Evolutionary conservation across 2,113 vertebrate genomes (phyloP).

Genomic region (Stictonetta naevosa): DNA sequence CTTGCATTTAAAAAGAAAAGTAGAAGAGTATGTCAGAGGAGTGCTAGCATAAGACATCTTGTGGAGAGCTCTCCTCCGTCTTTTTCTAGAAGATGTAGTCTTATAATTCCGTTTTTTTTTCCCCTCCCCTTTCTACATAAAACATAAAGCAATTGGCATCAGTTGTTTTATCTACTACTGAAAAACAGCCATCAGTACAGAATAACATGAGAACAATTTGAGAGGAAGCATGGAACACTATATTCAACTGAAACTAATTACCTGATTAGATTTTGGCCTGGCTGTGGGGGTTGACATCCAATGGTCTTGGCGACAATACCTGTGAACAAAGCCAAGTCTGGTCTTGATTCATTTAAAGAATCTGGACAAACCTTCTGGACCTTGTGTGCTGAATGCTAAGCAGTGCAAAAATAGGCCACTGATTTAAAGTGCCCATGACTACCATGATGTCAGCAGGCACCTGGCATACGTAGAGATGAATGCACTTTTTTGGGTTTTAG

Average conservation of each 20-base stretch:
- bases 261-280: slow-evolving; percentile 69
- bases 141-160: background rate
- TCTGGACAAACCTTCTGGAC: slow-evolving; percentile 53
- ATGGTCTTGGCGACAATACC: slow-evolving; percentile 59
- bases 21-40: background rate
- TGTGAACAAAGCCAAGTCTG: slow-evolving; percentile 54
- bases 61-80: background rate
- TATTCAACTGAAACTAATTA: slow-evolving; percentile 72
- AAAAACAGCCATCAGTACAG: slow-evolving; percentile 35
- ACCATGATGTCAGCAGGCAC: background rate
- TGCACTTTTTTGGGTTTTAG: background rate
- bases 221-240: slow-evolving; percentile 59
- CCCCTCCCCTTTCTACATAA: background rate
- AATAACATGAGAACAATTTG: slow-evolving; percentile 39
- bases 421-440: slow-evolving; percentile 59
- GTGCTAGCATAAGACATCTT: background rate
- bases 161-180: slow-evolving; percentile 48
- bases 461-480: background rate
- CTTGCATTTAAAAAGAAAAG: background rate
- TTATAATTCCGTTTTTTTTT: background rate
- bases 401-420: slow-evolving; percentile 60
- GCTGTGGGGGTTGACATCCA: slow-evolving; percentile 63
- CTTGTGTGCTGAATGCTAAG: slow-evolving; percentile 47
- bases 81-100: background rate
- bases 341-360: slow-evolving; percentile 58